phyloP scores from a whole-genome alignment of 2,888 invertebrate genomes.

The Acleris literana region DNA sequence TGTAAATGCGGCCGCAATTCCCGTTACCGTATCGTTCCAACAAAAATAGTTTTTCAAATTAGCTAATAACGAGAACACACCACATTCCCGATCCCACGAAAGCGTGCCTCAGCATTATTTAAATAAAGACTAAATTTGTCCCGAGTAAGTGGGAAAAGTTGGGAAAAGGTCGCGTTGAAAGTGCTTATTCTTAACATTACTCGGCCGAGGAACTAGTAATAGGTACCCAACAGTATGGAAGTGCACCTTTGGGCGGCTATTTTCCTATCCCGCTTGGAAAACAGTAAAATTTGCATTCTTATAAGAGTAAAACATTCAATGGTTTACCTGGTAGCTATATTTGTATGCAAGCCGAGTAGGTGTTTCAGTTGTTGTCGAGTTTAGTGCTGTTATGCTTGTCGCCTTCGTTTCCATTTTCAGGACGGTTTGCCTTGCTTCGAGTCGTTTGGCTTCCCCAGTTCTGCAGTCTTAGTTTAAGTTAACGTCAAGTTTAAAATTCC shows the following conservation, averaged over 20 bases:
- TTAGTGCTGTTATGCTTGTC: slow-evolving; percentile 9
- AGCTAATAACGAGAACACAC: neutral
- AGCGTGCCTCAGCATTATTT: slow-evolving; percentile 36
- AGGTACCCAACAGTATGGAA: slow-evolving; percentile 50
- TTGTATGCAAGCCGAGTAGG: slow-evolving; percentile 30
- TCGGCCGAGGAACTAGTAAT: slow-evolving; percentile 46
- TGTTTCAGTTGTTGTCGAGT: slow-evolving; percentile 20
- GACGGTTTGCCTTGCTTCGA: neutral
- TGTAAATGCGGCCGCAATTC: too few relatives aligned
- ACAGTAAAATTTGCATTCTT: slow-evolving; percentile 66
- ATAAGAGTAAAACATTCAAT: slow-evolving; percentile 53
- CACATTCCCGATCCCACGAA: slow-evolving; percentile 23
- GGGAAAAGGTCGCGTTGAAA: slow-evolving; percentile 43
- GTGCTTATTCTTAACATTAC: slow-evolving; percentile 48
- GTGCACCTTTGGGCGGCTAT: slow-evolving; percentile 52
- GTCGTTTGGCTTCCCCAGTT: slow-evolving; percentile 2
- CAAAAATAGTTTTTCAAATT: too few relatives aligned
- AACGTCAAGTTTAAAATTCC: too few relatives aligned
- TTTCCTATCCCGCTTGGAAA: slow-evolving; percentile 47
- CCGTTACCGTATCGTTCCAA: too few relatives aligned
- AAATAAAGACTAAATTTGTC: slow-evolving; percentile 39
- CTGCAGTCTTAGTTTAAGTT: neutral
- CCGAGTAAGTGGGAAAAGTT: slow-evolving; percentile 38
- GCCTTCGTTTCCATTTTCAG: slow-evolving; percentile 23
- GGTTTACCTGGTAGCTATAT: slow-evolving; percentile 47